Evolutionary conservation across 1,140 invertebrate species (phyloP), one percentile per base, ranked within the genome.

Genomic region (Cherax destructor): DNA sequence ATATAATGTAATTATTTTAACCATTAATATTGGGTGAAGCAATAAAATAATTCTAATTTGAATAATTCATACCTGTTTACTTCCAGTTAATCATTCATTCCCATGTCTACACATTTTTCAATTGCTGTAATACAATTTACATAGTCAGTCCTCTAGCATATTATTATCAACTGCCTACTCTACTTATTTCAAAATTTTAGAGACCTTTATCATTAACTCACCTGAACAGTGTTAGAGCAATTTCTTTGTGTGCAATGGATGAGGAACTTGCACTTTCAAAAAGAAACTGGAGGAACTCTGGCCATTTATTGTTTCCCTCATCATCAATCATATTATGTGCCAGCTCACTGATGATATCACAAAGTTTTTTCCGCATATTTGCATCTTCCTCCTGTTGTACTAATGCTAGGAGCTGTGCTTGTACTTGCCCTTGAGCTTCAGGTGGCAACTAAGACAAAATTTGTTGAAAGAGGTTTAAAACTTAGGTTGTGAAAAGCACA

Each of bases 241-340:
- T 97, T 95, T 99, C 99, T 95, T 98, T 98, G n/a, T 99, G 95
- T 79, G 96, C 96, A 50, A 97, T 95, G 94, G 97, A 96, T 59
- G 96, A 95, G 92, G 97, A 97, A 95, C 96, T 98, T 21, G 97
- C 98, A 95, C 98, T 98, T 94, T 98, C 97, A 95, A 99, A 99
- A 93, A 99, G 95, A 95, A 99, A 99, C 94, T 98, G 97, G 50
- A 99, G 95, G 94, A 99, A 98, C 94, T 99, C 99, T 49, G 98
- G 98, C 99, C 99, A 99, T 91, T 97, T 96, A 95, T 99, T 99
- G 94, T 98, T 98, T 50, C 98, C 98, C 94, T 99, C 98, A 93
- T 99, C 99, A 94, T 99, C 99, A 93, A 99, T 97, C 88, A 99
- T 96, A 95, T 99, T 99, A 94, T 98, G 96, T 1, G 98, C 98